Evolutionary conservation across 2,113 vertebrate species (phyloP), one percentile per base, ranked within the genome.

Genomic region (Numenius arquata): DNA sequence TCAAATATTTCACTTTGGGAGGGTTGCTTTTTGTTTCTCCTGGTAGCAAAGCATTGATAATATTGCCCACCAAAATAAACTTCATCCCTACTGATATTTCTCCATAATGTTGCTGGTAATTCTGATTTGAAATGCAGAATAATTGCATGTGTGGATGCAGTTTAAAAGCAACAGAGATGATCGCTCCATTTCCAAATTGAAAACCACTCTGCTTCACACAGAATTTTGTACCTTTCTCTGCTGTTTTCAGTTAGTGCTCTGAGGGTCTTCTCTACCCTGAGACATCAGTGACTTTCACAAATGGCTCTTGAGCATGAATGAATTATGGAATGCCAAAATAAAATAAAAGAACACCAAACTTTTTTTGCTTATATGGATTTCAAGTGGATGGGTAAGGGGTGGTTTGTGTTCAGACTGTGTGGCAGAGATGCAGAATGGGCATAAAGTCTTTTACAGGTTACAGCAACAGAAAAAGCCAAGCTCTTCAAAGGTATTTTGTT

Each of bases 71-170:
- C 30, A 61, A 77, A 91, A 79, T 5, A 76, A 53, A 56, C 58
- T 77, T 84, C 19, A 38, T 65, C 15, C 30, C 14, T 34, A 59
- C 0, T 0, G 2, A 21, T 52, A 53, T n/a, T 66, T 90, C 66
- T 53, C 55, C 34, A 68, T 83, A 20, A 13, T 13, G 18, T 36
- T 80, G 3, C 36, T 43, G 18, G 21, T 20, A 61, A 23, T 23
- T 68, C 75, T 74, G 48, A 48, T 41, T 53, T 58, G 68, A 86
- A 84, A 80, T 70, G 17, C 21, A 77, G 45, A 84, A 55, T 68
- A 88, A 70, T 70, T 52, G 20, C 14, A 18, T 47, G 47, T 55
- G 36, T 62, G 2, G 0, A 48, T 58, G 29, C 21, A 66, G 30
- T 47, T 89, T 73, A 61, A 80, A 85, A 80, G 36, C 22, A 79